Conservation (phyloP, 2,888 invertebrate species). For the Toxonevra muliebris region DNA sequence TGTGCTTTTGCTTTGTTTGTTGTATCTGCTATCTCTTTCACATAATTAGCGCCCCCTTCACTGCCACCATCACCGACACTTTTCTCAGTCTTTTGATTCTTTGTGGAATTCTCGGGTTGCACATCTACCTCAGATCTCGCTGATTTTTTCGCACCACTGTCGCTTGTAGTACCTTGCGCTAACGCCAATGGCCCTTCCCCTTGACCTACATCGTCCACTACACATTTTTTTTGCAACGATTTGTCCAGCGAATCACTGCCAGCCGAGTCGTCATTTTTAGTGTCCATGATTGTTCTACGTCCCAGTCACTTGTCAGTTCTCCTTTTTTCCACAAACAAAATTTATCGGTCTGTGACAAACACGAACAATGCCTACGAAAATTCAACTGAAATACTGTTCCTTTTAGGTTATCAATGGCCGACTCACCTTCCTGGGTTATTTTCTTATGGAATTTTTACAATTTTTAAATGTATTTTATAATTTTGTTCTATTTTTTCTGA, state of each 20-base stretch:
- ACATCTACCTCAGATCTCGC: conserved; percentile 23
- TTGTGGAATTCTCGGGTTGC: conserved; percentile 22
- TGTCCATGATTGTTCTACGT: conserved; percentile 47
- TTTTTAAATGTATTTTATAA: conserved; percentile 16
- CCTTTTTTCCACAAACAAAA: no score
- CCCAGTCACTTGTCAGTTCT: no score
- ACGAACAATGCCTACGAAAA: no score
- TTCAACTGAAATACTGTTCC: no score
- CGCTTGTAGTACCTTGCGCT: conserved; percentile 36
- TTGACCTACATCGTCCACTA: conserved; percentile 49
- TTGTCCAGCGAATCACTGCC: conserved; percentile 60
- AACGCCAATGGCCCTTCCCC: conserved; percentile 45
- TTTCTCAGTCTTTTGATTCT: conserved; percentile 48
- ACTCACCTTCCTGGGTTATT: no score
- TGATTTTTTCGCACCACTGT: conserved; percentile 26
- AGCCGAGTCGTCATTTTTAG: conserved; percentile 57
- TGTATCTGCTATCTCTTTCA: neutral
- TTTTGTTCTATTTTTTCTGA: conserved; percentile 19
- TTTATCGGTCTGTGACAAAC: no score
- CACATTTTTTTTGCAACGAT: conserved; percentile 58
- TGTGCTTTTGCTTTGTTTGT: conserved; percentile 9
- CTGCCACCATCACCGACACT: conserved; percentile 25
- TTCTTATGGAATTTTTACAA: no score
- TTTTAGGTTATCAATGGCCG: no score
- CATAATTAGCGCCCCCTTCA: conserved; percentile 16